Evolutionary conservation across 2,888 invertebrate genomes (phyloP), one percentile per base, ranked within the genome.

Genomic region (Amphimallon solstitiale): DNA sequence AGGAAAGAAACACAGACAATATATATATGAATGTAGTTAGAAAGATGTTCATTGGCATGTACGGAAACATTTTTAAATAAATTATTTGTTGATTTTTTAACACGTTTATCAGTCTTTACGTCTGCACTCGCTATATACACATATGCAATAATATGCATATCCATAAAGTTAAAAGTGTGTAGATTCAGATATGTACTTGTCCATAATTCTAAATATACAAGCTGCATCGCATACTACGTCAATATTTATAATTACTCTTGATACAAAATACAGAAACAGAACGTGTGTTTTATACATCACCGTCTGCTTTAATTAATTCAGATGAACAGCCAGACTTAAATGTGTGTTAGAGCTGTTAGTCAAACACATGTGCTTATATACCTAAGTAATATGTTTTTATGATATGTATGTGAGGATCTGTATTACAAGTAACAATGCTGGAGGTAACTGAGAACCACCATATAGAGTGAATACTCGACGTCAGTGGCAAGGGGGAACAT

Each of bases 351-450:
- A 29, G 5, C 5, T 5, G 6, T 29, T 43, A 15, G 9, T 12
- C 56, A 15, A 34, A 59, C 56, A 59, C 54, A 56, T 34, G 29
- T 43, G 49, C 5, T 29, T n/a, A n/a, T 29, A 9, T 29, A 29
- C 1, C 29, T 29, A 29, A 23, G 23, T 23, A 23, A 29, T 29
- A 9, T 29, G 29, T 54, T 49, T 64, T 49, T 63, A 61, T 65
- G 68, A 35, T 54, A 59, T 64, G 59, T 63, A 61, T 65, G 68
- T 46, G 56, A 38, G 60, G 43, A 54, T n/a, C n/a, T n/a, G n/a
- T n/a, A n/a, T n/a, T n/a, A n/a, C n/a, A 23, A 15, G 56, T 61
- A 35, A 17, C 69, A 59, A 62, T 67, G 69, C 67, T 69, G 69
- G 69, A 67, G 69, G 69, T 69, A 67, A 48, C 37, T 56, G 35